Evolutionary conservation across 2,888 invertebrate species (phyloP).

Genomic region (Argyra leucocephala): DNA sequence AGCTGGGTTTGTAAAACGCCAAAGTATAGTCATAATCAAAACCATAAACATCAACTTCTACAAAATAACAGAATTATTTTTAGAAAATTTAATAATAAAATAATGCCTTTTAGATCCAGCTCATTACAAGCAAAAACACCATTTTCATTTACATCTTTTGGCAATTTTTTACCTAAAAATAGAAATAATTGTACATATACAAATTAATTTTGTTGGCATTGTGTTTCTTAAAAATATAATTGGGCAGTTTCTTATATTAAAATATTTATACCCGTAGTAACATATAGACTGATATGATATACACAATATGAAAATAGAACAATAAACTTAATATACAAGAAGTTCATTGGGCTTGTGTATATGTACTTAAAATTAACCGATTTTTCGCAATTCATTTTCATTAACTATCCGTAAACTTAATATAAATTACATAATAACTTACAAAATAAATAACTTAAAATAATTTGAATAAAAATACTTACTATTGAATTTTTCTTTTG

Average conservation of each 20-base stretch:
- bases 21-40: constrained; percentile 98
- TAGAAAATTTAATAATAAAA: too few species aligned
- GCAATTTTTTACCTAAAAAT: constrained; percentile 69
- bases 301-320: too few species aligned
- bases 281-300: too few species aligned
- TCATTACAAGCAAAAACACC: constrained; percentile 97
- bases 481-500: constrained; percentile 64
- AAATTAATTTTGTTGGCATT: too few species aligned
- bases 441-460: constrained; percentile 1
- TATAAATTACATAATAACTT: neutral
- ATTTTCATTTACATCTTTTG: constrained; percentile 72
- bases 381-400: neutral
- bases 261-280: too few species aligned
- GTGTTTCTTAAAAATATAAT: too few species aligned
- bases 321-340: too few species aligned
- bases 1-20: constrained; percentile 82
- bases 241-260: too few species aligned
- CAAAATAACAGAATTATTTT: neutral
- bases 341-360: neutral
- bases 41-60: constrained; percentile 84
- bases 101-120: constrained; percentile 57
- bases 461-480: constrained; percentile 40
- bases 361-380: neutral
- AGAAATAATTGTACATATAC: neutral
- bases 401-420: neutral